phyloP scores from a whole-genome alignment of 37 sponge, comb jelly and placozoan species.

The Spongilla lacustris region DNA sequence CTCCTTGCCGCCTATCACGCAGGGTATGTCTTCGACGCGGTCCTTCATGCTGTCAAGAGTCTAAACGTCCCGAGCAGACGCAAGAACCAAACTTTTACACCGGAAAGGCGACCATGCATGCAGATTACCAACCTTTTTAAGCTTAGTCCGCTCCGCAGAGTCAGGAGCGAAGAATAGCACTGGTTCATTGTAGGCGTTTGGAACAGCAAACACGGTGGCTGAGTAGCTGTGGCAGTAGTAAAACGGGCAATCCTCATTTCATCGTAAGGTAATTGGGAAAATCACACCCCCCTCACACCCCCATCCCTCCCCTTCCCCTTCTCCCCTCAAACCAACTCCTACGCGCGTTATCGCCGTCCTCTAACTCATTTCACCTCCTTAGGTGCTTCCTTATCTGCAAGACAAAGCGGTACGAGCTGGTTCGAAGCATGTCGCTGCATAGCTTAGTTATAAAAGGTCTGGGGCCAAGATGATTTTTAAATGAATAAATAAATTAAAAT shows the following conservation, averaged over 20 bases:
- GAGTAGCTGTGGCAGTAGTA: constrained; percentile 8
- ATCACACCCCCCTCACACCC: background rate
- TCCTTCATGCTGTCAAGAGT: constrained; percentile 59
- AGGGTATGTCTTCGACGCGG: constrained; percentile 80
- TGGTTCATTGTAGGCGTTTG: constrained; percentile 74
- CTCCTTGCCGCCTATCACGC: constrained; percentile 90
- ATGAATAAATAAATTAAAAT: too few relatives aligned
- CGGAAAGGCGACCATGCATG: too few relatives aligned
- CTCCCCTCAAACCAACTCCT: background rate
- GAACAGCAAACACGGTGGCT: constrained; percentile 48
- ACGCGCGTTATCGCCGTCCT: background rate
- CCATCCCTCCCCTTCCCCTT: background rate
- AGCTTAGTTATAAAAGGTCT: background rate
- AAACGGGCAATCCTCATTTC: background rate
- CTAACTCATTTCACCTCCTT: background rate
- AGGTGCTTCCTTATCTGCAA: background rate
- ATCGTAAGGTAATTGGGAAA: background rate
- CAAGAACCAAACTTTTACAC: too few relatives aligned
- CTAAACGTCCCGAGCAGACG: constrained; percentile 46
- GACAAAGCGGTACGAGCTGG: background rate
- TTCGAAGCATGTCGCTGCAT: background rate
- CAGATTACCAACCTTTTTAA: constrained; percentile 53
- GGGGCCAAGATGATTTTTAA: too few relatives aligned
- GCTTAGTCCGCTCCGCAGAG: constrained; percentile 55
- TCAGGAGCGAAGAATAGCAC: constrained; percentile 77